These are phyloP conservation scores for Metridium senile DNA, from an alignment of 92 coral and sea anemone genomes.

Conservation along the genomic window DNA sequence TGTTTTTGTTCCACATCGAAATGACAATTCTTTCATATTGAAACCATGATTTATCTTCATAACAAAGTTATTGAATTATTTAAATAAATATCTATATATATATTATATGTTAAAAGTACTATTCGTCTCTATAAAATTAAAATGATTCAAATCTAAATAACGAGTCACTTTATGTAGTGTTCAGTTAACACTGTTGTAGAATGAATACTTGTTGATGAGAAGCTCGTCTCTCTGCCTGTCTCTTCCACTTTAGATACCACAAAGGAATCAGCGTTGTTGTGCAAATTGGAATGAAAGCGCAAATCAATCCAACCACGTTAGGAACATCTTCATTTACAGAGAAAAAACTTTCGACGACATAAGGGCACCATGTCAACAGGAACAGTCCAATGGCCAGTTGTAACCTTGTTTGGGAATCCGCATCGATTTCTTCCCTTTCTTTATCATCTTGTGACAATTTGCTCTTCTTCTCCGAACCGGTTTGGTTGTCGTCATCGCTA, in stretches of 20 bases:
- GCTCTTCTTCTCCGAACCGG: constrained; percentile 3
- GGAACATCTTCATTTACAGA: constrained; percentile 74
- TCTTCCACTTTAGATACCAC: constrained; percentile 82
- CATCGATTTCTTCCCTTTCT: constrained; percentile 3
- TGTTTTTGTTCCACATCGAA: no score
- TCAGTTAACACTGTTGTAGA: not conserved
- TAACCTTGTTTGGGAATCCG: constrained; percentile 71
- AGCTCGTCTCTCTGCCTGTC: constrained; percentile 45
- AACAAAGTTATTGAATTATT: not conserved
- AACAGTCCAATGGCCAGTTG: constrained; percentile 87
- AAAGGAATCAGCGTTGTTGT: constrained; percentile 93
- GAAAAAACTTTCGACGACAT: constrained; percentile 91
- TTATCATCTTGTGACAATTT: constrained; percentile 36
- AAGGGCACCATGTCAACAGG: constrained; percentile 90
- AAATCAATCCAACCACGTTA: constrained; percentile 80
- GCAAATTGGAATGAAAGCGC: constrained; percentile 88
- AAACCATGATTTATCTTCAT: not conserved
- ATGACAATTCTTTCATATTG: no score
- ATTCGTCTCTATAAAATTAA: not conserved
- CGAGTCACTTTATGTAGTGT: not conserved
- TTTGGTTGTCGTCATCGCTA: constrained; percentile 49
- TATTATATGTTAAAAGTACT: no score
- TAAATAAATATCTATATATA: not conserved
- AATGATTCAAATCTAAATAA: not conserved
- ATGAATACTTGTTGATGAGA: constrained; percentile 6